These are phyloP conservation scores for Kryphioiulus occultus DNA, from an alignment of 2,888 invertebrate species.

Conservation along the genomic window DNA sequence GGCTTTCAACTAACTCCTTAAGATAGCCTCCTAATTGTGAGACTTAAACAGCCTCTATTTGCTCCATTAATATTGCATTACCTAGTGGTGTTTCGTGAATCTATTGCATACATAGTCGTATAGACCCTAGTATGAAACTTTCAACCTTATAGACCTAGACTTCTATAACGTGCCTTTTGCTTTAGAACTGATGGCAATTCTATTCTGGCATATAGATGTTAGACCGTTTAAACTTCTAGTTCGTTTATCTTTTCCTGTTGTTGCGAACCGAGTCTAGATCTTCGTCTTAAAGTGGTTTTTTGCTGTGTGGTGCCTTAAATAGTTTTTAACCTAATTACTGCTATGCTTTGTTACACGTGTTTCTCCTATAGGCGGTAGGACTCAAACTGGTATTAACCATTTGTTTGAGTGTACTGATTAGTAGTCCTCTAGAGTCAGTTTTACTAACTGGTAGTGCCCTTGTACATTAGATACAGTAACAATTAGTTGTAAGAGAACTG, in stretches of 20 bases:
- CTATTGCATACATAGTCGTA: neutral
- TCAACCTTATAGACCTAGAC: neutral
- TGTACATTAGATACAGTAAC: neutral
- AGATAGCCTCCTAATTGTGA: neutral
- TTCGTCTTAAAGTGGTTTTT: neutral
- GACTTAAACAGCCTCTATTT: neutral
- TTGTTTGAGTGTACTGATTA: constrained; percentile 6
- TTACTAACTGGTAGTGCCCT: constrained; percentile 37
- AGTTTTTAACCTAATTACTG: constrained; percentile 13
- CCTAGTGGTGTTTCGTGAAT: neutral
- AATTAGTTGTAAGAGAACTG: neutral
- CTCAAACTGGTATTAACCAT: constrained; percentile 35
- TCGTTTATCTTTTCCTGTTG: neutral
- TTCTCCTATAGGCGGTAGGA: neutral
- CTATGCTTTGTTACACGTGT: constrained; percentile 47
- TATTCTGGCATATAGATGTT: constrained; percentile 3
- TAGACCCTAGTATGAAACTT: neutral
- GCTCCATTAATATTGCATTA: neutral
- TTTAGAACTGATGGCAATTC: neutral
- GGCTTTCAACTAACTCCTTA: neutral
- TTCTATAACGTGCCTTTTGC: neutral
- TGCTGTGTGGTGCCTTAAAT: constrained; percentile 37
- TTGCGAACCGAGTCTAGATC: neutral
- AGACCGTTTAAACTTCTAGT: neutral
- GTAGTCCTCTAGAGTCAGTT: neutral